Evolutionary conservation across 35 echinoderm and acorn worm species (phyloP).

Genomic region (Anneissia japonica): DNA sequence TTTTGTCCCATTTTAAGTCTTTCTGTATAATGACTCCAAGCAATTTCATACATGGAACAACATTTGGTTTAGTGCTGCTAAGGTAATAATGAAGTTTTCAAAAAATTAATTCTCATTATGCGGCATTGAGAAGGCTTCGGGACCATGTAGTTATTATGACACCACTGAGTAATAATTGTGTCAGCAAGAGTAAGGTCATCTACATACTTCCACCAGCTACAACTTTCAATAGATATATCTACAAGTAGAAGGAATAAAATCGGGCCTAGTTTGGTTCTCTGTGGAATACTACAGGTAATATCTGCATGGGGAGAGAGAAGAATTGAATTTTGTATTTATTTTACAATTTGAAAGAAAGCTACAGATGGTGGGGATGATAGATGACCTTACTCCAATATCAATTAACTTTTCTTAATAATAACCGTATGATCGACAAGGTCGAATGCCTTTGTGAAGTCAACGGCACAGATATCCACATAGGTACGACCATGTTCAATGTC

Average conservation of each 20-base stretch:
- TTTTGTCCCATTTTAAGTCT: no score
- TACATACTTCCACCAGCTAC: neutral
- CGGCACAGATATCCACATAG: neutral
- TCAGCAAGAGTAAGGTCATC: neutral
- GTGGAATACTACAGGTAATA: neutral
- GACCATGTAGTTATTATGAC: neutral
- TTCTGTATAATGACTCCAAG: no score
- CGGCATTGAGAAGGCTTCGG: neutral
- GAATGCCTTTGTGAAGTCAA: neutral
- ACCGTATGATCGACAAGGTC: neutral
- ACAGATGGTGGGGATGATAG: neutral
- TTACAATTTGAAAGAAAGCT: neutral
- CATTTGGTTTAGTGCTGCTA: no score
- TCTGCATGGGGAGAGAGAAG: neutral
- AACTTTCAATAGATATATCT: no score
- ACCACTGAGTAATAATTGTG: neutral
- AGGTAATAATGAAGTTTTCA: neutral
- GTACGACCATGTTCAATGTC: neutral
- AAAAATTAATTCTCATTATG: neutral
- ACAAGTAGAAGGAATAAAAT: neutral
- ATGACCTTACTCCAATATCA: neutral
- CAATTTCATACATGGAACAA: no score
- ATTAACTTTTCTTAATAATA: neutral
- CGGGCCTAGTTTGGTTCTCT: neutral
- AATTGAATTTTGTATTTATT: neutral